phyloP scores from a whole-genome alignment of 2,797 vertebrate genomes.

The Triplophysa yarkandensis region DNA sequence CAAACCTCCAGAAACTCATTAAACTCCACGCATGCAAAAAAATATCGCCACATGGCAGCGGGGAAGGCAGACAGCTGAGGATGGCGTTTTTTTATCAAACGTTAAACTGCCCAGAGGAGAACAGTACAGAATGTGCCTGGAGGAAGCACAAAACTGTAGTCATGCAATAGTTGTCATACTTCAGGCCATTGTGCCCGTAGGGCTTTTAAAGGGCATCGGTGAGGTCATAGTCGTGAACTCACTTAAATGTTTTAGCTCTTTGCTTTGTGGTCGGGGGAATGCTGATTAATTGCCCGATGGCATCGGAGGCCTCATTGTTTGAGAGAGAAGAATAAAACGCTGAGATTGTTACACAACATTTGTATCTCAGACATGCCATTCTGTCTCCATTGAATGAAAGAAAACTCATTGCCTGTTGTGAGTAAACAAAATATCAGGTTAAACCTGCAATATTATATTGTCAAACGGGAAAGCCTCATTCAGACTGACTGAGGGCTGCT shows the following conservation, averaged over 20 bases:
- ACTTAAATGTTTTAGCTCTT: conserved; percentile 14
- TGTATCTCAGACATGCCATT: conserved; percentile 16
- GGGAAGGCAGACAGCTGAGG: background rate
- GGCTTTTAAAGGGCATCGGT: background rate
- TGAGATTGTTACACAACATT: background rate
- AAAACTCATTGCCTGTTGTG: background rate
- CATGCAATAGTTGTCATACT: conserved; percentile 21
- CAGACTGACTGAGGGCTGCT: background rate
- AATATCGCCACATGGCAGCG: conserved; percentile 7
- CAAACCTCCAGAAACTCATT: conserved; percentile 27
- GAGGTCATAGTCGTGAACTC: background rate
- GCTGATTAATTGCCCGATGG: conserved; percentile 31
- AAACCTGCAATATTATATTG: background rate
- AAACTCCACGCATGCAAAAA: conserved; percentile 20
- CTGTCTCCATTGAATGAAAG: background rate
- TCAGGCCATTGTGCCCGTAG: background rate
- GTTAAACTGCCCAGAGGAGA: conserved; percentile 24
- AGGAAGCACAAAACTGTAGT: conserved; percentile 17
- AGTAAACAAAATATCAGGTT: background rate
- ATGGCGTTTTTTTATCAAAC: conserved; percentile 10
- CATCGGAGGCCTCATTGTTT: conserved; percentile 5
- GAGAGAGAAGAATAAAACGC: conserved; percentile 9
- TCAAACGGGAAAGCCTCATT: background rate
- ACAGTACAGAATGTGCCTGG: conserved; percentile 1
- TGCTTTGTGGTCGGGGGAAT: conserved; percentile 32